Percentiles rank a stretch among this genome's conserved stretches.
phyloP scores from a whole-genome alignment of 2,797 vertebrate species.

The Phoebastria nigripes region DNA sequence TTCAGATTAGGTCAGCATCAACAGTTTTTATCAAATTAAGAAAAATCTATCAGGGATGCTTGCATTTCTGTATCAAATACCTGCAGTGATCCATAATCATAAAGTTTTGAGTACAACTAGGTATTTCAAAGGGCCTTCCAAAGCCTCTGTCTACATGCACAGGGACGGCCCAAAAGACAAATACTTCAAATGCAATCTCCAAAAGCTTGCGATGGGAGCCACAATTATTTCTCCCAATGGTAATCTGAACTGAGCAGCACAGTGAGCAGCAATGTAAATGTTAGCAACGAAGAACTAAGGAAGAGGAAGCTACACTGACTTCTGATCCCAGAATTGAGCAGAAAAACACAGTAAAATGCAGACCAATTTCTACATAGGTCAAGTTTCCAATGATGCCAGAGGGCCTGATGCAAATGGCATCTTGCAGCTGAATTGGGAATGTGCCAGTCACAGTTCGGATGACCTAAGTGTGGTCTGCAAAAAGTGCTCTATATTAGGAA shows the following conservation, averaged over 20 bases:
- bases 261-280: background rate
- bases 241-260: background rate
- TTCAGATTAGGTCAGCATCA: slow-evolving; percentile 7
- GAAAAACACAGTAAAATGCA: background rate
- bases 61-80: background rate
- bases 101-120: background rate
- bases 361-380: background rate
- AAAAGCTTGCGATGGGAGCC: background rate
- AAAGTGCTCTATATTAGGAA: background rate
- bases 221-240: background rate
- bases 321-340: background rate
- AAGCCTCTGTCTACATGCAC: background rate
- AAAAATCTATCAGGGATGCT: background rate
- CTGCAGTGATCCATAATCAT: background rate
- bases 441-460: background rate
- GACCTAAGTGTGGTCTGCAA: background rate
- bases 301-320: background rate
- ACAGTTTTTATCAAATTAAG: background rate
- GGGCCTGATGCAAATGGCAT: background rate
- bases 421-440: background rate
- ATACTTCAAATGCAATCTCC: background rate
- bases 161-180: background rate
- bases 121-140: background rate
- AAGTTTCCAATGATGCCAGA: background rate
- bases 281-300: background rate